phyloP scores from a whole-genome alignment of 1,140 invertebrate species.

The Penaeus japonicus region DNA sequence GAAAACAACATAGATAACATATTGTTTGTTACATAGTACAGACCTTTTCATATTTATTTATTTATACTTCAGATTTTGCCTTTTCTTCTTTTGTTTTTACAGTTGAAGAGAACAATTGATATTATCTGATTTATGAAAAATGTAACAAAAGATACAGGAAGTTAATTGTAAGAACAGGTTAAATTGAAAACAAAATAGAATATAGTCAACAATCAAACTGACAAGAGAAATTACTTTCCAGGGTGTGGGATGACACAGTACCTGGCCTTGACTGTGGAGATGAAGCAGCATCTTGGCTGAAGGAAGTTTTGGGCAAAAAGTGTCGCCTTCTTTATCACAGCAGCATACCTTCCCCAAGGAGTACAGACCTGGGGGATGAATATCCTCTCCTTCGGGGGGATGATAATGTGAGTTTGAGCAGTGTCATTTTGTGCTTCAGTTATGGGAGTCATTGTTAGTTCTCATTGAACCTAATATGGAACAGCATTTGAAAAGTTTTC shows the following conservation, averaged over 20 bases:
- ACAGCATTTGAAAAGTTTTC: not conserved
- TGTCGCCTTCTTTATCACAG: constrained; percentile 6
- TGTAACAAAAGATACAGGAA: not conserved
- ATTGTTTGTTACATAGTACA: no score
- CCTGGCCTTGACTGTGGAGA: not conserved
- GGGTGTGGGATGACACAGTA: not conserved
- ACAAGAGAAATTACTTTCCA: not conserved
- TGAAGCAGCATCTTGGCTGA: not conserved
- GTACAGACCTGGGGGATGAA: not conserved
- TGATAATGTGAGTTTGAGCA: not conserved
- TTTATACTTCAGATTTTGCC: no score
- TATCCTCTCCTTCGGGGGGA: not conserved
- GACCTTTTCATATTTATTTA: no score
- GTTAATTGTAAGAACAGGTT: not conserved
- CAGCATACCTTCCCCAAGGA: not conserved
- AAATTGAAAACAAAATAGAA: not conserved
- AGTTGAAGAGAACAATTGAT: not conserved
- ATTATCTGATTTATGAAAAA: not conserved
- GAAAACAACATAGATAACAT: no score
- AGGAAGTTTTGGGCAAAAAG: not conserved
- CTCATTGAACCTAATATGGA: no score
- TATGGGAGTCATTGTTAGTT: not conserved
- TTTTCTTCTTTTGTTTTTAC: not conserved
- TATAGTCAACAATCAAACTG: not conserved
- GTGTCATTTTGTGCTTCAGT: not conserved